A percentile compares a stretch with the other conserved stretches of the same genome.
phyloP scores from a whole-genome alignment of 2,888 invertebrate species.

The Tipula lateralis region DNA sequence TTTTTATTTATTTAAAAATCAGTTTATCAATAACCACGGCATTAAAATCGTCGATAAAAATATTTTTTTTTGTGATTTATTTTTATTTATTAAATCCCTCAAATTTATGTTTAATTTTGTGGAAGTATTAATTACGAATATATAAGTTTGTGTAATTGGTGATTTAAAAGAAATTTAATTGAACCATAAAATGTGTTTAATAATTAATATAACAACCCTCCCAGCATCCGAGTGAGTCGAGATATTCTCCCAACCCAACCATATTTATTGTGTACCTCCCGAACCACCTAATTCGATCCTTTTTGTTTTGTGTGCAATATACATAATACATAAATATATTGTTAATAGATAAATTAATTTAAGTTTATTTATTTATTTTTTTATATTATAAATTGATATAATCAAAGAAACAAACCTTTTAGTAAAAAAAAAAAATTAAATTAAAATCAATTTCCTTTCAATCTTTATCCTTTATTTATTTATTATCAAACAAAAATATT shows the following conservation, averaged over 20 bases:
- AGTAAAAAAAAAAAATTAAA: neutral
- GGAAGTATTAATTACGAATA: neutral
- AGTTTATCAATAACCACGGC: slow-evolving; percentile 27
- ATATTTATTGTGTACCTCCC: neutral
- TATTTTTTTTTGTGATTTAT: neutral
- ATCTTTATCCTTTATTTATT: slow-evolving; percentile 19
- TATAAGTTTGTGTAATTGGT: neutral
- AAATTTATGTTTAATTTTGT: neutral
- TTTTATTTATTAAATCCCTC: neutral
- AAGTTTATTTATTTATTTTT: neutral
- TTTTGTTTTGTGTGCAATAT: neutral
- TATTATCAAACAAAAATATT: slow-evolving; percentile 21
- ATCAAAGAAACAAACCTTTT: slow-evolving; percentile 24
- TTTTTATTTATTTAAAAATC: neutral
- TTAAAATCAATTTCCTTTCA: slow-evolving; percentile 24
- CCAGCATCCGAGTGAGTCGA: too few relatives aligned
- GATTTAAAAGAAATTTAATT: neutral
- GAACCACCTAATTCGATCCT: slow-evolving; percentile 14
- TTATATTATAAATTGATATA: neutral
- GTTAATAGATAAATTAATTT: slow-evolving; percentile 11
- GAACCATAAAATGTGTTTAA: neutral
- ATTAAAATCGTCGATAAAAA: slow-evolving; percentile 6
- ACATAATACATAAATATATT: neutral
- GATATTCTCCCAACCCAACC: too few relatives aligned
- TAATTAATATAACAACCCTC: neutral